Base-by-base conservation (phyloP, 2,888 invertebrate genomes). In the Philonicus albiceps region DNA sequence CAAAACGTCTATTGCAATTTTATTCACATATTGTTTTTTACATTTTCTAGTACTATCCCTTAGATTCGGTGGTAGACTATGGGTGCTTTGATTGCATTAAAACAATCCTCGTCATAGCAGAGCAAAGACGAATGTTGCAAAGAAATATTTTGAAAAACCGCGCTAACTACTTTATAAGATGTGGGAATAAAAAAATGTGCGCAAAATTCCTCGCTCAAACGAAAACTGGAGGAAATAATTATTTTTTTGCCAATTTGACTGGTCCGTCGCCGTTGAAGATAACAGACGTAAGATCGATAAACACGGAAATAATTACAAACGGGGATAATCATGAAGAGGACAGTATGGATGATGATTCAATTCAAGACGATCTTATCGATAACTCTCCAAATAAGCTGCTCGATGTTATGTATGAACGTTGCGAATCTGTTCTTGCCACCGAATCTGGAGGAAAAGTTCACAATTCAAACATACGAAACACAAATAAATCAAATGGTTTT, bases 371-470 rank as follows among this genome's bases (percentile, higher is more conserved):
- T 40, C 49, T 4, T 7, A 7, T 11, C 19, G 40, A 73, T 30
- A 49, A 75, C 72, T 11, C 78, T 30, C 37, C 76, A 16, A 53
- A 76, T 8, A 72, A 13, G 30, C 31, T 86, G 7, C 83, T 88
- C 7, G 81, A 86, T 40, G 85, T 88, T 2, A 81, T 89, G 87
- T 89, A 86, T 78, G 89, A 88, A 40, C 80, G 76, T 8, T 49
- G 85, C 1, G 89, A 89, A 86, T 87, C 88, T 3, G 89, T 88
- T 11, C 40, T 89, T 0, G 83, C 81, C 2, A 88, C 88, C 4
- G 89, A 89, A 87, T 88, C 89, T 7, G 89, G 88, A n/a, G 86
- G 86, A 13, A 30, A 53, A 49, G 22, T 75, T 11, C 75, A 74
- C 27, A 22, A 84, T 7, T 13, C 22, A 19, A 16, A 74, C 5